Evolutionary conservation across 2,888 invertebrate genomes (phyloP).

Genomic region (Hyposoter dolosus): DNA sequence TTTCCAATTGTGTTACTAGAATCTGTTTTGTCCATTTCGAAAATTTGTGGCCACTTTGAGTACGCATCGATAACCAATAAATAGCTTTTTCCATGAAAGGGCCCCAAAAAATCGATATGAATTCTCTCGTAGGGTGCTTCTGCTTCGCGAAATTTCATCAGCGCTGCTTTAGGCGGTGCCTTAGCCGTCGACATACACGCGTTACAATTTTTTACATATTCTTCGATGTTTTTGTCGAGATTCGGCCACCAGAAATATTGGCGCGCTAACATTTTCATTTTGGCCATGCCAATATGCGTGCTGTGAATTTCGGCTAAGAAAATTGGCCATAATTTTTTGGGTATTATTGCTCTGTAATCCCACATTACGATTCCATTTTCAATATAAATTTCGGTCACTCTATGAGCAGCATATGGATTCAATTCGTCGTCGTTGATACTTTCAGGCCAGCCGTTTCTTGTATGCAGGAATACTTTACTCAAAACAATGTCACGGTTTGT

Average conservation of each 20-base stretch:
- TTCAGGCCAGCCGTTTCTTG: conserved; percentile 45
- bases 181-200: conserved; percentile 32
- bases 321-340: neutral
- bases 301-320: conserved; percentile 59
- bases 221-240: conserved; percentile 65
- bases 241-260: conserved; percentile 65
- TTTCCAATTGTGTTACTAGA: too few species aligned
- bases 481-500: conserved; percentile 33
- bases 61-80: conserved; percentile 64
- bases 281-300: conserved; percentile 57
- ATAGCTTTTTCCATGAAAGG: conserved; percentile 61
- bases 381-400: conserved; percentile 25
- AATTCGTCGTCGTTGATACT: conserved; percentile 14
- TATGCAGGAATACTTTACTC: conserved; percentile 42
- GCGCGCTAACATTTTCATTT: conserved; percentile 57
- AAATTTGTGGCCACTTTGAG: conserved; percentile 67
- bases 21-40: conserved; percentile 54
- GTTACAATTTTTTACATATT: conserved; percentile 52
- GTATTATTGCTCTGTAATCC: conserved; percentile 55
- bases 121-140: conserved; percentile 56
- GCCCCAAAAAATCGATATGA: conserved; percentile 68
- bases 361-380: conserved; percentile 60
- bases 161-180: conserved; percentile 50
- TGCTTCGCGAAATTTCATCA: conserved; percentile 54
- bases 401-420: conserved; percentile 24